Conservation (phyloP, 2,113 vertebrate species). For the Todiramphus saurophagus region DNA sequence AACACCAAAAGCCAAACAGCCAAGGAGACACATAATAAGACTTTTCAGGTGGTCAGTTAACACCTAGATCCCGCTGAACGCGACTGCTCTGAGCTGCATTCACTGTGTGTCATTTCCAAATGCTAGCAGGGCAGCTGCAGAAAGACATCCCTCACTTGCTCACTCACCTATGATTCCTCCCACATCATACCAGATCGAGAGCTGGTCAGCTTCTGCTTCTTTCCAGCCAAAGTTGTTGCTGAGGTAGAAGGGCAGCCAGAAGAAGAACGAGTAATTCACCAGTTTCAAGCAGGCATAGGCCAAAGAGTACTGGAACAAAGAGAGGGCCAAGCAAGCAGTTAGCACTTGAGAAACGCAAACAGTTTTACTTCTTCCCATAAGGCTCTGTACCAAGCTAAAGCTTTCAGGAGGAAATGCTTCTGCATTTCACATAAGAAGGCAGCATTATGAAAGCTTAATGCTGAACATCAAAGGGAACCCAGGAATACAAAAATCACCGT, state of each 20-base stretch:
- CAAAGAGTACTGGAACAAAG: constrained; percentile 86
- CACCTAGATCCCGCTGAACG: background rate
- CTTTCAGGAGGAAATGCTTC: background rate
- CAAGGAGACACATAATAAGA: background rate
- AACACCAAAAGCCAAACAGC: background rate
- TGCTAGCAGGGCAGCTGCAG: background rate
- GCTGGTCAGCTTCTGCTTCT: constrained; percentile 90
- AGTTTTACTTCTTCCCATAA: background rate
- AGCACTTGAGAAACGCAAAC: background rate
- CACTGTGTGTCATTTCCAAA: background rate
- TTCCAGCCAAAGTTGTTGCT: constrained; percentile 92
- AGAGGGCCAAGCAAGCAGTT: background rate
- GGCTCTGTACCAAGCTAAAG: background rate
- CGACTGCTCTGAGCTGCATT: background rate
- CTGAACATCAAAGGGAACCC: constrained; percentile 60
- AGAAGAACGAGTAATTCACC: constrained; percentile 99
- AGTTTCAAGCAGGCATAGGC: constrained; percentile 94
- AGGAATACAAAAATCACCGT: constrained; percentile 21
- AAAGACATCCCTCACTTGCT: background rate
- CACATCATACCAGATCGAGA: constrained; percentile 97
- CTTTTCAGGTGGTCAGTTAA: background rate
- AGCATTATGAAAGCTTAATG: constrained; percentile 59
- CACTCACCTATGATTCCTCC: constrained; percentile 92
- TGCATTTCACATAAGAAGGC: background rate
- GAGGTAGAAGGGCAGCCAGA: constrained; percentile 98